Evolutionary conservation across 2,797 vertebrate species (phyloP).

Genomic region (Muscicapa comitata): DNA sequence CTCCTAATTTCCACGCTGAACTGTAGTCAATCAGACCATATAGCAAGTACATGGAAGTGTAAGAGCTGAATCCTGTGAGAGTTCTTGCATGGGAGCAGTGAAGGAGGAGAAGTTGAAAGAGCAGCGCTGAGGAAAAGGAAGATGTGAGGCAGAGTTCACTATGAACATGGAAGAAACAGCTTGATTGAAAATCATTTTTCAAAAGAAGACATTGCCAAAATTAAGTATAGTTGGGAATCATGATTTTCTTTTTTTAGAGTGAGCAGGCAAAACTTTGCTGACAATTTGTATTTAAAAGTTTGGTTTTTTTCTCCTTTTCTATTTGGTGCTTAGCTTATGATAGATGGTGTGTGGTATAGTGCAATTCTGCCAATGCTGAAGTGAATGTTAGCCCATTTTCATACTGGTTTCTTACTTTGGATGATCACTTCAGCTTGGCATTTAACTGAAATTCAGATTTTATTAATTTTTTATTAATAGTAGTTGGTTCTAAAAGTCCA

Average conservation of each 20-base stretch:
- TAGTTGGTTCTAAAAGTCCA: not conserved
- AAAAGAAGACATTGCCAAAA: not conserved
- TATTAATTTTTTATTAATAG: not conserved
- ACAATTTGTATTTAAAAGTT: not conserved
- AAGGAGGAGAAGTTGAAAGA: not conserved
- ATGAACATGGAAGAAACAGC: not conserved
- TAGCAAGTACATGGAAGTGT: not conserved
- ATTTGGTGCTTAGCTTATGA: not conserved
- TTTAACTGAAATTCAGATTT: not conserved
- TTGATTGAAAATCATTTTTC: not conserved
- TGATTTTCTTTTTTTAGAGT: not conserved
- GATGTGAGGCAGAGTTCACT: not conserved
- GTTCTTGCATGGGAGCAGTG: not conserved
- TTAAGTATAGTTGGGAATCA: not conserved
- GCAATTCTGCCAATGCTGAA: not conserved
- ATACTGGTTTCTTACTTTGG: not conserved
- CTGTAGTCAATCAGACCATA: not conserved
- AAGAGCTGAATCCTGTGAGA: not conserved
- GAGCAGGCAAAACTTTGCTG: not conserved
- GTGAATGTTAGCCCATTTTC: not conserved
- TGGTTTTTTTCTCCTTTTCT: not conserved
- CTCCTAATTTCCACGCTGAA: slow-evolving; percentile 50
- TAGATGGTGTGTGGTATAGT: not conserved
- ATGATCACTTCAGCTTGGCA: not conserved
- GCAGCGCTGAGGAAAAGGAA: not conserved